A percentile compares a stretch with the other conserved stretches of the same genome.
Evolutionary conservation across 2,888 invertebrate genomes (phyloP).

Genomic region (Sialis lutaria): DNA sequence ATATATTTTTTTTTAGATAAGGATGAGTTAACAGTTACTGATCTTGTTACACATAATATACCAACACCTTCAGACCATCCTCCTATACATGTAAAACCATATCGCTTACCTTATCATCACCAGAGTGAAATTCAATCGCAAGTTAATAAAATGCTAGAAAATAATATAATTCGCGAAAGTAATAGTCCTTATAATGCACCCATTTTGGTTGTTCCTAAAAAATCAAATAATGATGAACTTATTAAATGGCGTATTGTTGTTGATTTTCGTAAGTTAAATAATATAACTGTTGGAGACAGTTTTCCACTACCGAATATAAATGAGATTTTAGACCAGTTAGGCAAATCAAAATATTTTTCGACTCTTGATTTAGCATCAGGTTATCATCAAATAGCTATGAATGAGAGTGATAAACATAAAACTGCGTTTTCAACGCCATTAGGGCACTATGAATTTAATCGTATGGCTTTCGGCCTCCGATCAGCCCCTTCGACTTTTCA

Average conservation of each 20-base stretch:
- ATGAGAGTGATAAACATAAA: slow-evolving; percentile 15
- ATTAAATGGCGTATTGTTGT: slow-evolving; percentile 18
- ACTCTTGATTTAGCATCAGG: slow-evolving; percentile 21
- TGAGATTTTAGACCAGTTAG: slow-evolving; percentile 20
- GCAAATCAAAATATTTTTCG: slow-evolving; percentile 19
- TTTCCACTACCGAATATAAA: slow-evolving; percentile 20
- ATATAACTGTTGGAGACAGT: slow-evolving; percentile 18
- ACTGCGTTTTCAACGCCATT: slow-evolving; percentile 18
- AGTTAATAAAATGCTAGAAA: slow-evolving; percentile 16
- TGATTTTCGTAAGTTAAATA: slow-evolving; percentile 21
- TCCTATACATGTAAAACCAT: slow-evolving; percentile 17
- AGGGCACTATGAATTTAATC: slow-evolving; percentile 19
- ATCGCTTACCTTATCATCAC: slow-evolving; percentile 19
- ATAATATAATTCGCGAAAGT: slow-evolving; percentile 14
- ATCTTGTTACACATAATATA: slow-evolving; percentile 17
- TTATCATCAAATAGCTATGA: slow-evolving; percentile 20
- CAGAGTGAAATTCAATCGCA: slow-evolving; percentile 18
- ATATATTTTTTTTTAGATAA: background rate
- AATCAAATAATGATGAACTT: slow-evolving; percentile 14
- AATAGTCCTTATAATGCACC: slow-evolving; percentile 10
- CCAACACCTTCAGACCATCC: slow-evolving; percentile 11
- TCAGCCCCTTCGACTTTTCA: slow-evolving; percentile 24
- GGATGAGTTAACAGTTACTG: slow-evolving; percentile 12
- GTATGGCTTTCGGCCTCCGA: slow-evolving; percentile 22
- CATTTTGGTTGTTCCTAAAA: slow-evolving; percentile 16